Base-by-base conservation (phyloP, 2,113 vertebrate genomes). In the Cynoglossus semilaevis region DNA sequence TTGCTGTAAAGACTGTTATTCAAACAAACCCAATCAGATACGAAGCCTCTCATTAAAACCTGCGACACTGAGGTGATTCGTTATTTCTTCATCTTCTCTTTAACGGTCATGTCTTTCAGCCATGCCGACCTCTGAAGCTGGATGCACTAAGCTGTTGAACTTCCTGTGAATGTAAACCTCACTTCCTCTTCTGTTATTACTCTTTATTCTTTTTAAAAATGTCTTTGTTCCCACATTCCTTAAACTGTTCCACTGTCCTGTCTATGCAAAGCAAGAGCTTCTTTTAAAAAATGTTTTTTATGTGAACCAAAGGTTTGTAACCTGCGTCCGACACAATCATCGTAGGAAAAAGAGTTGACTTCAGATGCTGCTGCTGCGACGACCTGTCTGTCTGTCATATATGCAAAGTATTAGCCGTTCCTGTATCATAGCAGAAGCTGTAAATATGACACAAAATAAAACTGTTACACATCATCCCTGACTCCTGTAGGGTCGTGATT, bases 291-390 rank as follows among this genome's bases (percentile, higher is more conserved):
- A 12, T 65, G 51, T 51, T 76, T 72, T 67, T 58, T 65, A 10
- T 35, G 14, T 16, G n/a, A 89, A 89, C 89, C 89, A 90, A 91
- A 91, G 82, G 69, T 84, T 7, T 53, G 68, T 51, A 91, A 85
- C 85, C 89, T 84, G 84, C 79, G 80, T 85, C 74, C 52, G 50
- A 84, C 67, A 85, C 86, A 90, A 90, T 91, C 88, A 83, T 56
- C 50, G 70, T 5, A 74, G 64, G 54, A 65, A 82, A 64, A 63
- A 54, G 57, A 37, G 46, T 60, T 55, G 54, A 59, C 5, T 41
- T 41, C 38, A 13, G 38, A 41, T 82, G 69, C 78, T 84, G 69
- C 78, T 84, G 79, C 80, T 84, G 77, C 79, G 68, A 51, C 57
- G 64, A 76, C 40, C 52, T 29, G 22, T 29, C 52, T 29, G 22